Percentiles rank a stretch among this genome's conserved stretches.
These are phyloP conservation scores for Dinoponera quadriceps DNA, from an alignment of 1,140 invertebrate genomes.

Conservation along the genomic window DNA sequence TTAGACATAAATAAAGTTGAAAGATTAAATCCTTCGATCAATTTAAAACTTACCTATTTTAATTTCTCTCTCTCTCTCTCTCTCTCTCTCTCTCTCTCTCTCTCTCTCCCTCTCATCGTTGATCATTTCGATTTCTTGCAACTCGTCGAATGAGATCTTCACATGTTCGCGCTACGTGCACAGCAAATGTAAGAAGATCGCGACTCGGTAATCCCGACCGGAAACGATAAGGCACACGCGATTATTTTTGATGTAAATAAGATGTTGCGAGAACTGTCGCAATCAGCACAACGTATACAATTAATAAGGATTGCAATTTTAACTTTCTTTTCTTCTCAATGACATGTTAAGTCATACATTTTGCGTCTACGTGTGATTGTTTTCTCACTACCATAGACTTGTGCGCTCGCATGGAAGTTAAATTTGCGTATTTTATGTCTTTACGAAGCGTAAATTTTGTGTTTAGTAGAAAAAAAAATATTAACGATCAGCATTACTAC, in stretches of 20 bases:
- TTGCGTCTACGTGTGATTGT: too few relatives aligned
- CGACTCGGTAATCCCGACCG: background rate
- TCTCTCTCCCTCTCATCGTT: constrained; percentile 14
- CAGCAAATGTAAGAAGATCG: constrained; percentile 1
- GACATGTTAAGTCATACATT: background rate
- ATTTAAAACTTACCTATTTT: background rate
- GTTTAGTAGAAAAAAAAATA: too few relatives aligned
- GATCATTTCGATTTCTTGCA: constrained; percentile 50
- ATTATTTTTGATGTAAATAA: constrained; percentile 19
- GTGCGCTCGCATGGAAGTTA: too few relatives aligned
- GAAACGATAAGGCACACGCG: constrained; percentile 13
- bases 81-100: background rate
- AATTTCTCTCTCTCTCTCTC: background rate
- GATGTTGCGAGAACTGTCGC: background rate
- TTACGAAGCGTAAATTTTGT: too few relatives aligned
- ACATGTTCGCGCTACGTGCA: background rate
- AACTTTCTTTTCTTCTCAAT: background rate
- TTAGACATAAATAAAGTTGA: background rate
- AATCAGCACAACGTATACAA: background rate
- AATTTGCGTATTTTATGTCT: too few relatives aligned
- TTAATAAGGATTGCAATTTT: background rate
- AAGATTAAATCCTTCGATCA: background rate
- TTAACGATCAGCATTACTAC: too few relatives aligned
- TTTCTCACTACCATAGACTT: too few relatives aligned
- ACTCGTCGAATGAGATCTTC: background rate